Base-by-base conservation (phyloP, 1,140 invertebrate species). In the Rhopalosiphum maidis region DNA sequence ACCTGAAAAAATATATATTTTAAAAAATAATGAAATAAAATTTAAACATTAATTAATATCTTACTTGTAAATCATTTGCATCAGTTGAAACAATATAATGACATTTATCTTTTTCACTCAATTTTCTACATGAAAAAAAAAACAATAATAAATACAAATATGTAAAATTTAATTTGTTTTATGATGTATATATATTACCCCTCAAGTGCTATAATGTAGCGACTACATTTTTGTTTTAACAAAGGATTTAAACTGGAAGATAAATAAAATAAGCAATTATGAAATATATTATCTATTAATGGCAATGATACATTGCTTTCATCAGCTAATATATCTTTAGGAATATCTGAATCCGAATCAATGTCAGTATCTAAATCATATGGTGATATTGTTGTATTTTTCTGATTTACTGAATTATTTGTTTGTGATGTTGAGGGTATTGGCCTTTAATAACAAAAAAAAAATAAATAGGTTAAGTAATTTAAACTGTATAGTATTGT, bases 131-230 rank as follows among this genome's bases (percentile, higher is more conserved):
- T 25, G 30, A 51, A 94, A 60, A 86, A 91, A 77, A 11, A 91
- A 2, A 22, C 8, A 1, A 30, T 9, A 51, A 15, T 6, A 48
- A 46, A 35, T 48, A 82, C 11, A 41, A 2, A n/a, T 15, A 77
- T 30, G 37, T 6, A 77, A 46, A 48, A 46, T 35, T 23, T 82
- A 90, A 5, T 46, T 30, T 87, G 35, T 37, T 25, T 82, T 35
- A 48, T 60, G 7, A 41, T 22, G n/a, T n/a, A n/a, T 41, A 93
- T 35, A 22, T 54, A 25, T 88, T 94, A 94, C 94, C 94, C 94
- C 30, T 93, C 87, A 94, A 94, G 94, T 82, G 94, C 94, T 60
- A 94, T 37, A 35, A 94, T 94, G 48, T 94, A 94, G 23, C 94
- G 55, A n/a, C 90, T 35, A n/a, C 94, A 68, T 77, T 93, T 90